Evolutionary conservation across 1,140 invertebrate species (phyloP).

Genomic region (Cepaea nemoralis): DNA sequence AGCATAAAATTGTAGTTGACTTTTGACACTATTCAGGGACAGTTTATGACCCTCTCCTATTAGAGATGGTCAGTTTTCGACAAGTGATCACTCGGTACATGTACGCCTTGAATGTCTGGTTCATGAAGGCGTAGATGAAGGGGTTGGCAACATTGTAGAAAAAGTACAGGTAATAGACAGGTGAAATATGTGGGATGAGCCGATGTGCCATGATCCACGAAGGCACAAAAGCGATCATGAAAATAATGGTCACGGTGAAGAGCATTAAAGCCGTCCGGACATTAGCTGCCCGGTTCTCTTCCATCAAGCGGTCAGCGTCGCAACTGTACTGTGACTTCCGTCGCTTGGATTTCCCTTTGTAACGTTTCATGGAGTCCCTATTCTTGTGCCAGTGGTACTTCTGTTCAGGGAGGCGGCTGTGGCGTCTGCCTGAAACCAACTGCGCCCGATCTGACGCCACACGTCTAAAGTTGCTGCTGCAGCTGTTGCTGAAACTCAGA

Average conservation of each 20-base stretch:
- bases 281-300: constrained; percentile 57
- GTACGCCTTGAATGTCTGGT: constrained; percentile 66
- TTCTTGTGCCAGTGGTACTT: constrained; percentile 34
- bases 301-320: constrained; percentile 46
- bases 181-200: constrained; percentile 50
- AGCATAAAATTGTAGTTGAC: no score
- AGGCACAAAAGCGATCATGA: constrained; percentile 62
- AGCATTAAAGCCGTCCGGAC: constrained; percentile 64
- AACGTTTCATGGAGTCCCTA: constrained; percentile 24
- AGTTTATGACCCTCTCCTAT: not conserved
- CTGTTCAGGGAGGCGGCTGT: constrained; percentile 1
- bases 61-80: not conserved
- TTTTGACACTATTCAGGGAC: no score
- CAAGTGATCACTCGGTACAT: constrained; percentile 53
- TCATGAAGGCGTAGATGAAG: constrained; percentile 69
- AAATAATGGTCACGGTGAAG: constrained; percentile 63
- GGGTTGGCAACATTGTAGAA: constrained; percentile 68
- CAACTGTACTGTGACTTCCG: constrained; percentile 34
- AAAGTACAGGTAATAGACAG: constrained; percentile 67
- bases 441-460: not conserved
- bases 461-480: constrained; percentile 31
- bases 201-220: constrained; percentile 61
- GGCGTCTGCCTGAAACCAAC: not conserved
- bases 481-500: constrained; percentile 8
- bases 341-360: constrained; percentile 20